Percentiles rank a stretch among this genome's conserved stretches.
Conservation (phyloP, 2,113 vertebrate genomes). For the Clarias batrachus region DNA sequence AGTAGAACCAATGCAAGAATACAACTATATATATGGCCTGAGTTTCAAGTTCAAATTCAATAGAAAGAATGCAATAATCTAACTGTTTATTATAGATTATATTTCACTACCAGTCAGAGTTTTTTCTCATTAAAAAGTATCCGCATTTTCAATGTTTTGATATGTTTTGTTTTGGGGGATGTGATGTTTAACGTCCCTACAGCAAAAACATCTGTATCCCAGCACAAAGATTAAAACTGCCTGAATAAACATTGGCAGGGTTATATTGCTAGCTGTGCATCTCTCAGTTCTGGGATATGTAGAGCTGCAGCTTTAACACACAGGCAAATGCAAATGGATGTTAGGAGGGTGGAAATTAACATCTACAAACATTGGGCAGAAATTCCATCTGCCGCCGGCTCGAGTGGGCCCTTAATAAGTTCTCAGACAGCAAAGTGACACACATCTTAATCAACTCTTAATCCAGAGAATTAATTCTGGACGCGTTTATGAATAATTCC, state of each 20-base stretch:
- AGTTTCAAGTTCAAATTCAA: not conserved
- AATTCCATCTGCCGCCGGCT: constrained; percentile 90
- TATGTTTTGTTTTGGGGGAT: not conserved
- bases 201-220: constrained; percentile 25
- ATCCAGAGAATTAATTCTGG: constrained; percentile 91
- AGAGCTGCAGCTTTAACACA: constrained; percentile 71
- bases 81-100: not conserved
- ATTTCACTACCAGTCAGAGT: not conserved
- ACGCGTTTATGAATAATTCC: constrained; percentile 91
- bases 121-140: not conserved
- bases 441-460: constrained; percentile 98
- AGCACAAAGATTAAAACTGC: constrained; percentile 28
- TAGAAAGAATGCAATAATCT: not conserved
- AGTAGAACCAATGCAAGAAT: not conserved
- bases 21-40: not conserved
- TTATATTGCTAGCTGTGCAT: constrained; percentile 52
- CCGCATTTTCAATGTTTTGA: not conserved
- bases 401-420: constrained; percentile 90
- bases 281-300: constrained; percentile 62
- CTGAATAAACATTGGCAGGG: constrained; percentile 35
- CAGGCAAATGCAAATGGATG: constrained; percentile 89
- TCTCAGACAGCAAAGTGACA: constrained; percentile 95
- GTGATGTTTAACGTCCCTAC: constrained; percentile 12
- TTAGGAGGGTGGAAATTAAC: constrained; percentile 88
- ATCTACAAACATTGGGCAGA: constrained; percentile 89